These are phyloP conservation scores for Tychaedon coryphoeus DNA, from an alignment of 2,113 vertebrate genomes.

Conservation along the genomic window DNA sequence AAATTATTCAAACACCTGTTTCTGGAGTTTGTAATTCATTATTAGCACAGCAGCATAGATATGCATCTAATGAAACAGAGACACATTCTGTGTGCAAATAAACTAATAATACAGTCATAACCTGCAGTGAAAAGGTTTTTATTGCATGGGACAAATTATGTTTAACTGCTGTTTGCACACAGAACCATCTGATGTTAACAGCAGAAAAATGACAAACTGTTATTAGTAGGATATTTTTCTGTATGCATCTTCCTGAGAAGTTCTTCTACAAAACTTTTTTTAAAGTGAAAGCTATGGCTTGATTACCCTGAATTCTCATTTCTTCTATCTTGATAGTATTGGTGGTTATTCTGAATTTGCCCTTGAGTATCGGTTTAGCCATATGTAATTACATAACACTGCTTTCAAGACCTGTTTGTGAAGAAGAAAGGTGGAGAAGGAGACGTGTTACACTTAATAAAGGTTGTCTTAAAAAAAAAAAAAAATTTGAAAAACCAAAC, in stretches of 20 bases:
- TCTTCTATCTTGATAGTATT: neutral
- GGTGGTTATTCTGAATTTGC: neutral
- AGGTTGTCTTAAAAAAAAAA: neutral
- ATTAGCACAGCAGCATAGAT: neutral
- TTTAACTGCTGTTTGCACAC: neutral
- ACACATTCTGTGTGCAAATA: neutral
- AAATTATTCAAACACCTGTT: neutral
- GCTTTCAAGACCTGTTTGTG: neutral
- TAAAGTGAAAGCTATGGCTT: neutral
- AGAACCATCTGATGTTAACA: neutral
- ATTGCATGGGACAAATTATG: neutral
- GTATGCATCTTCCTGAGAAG: neutral
- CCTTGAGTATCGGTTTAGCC: accelerated
- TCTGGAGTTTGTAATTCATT: neutral
- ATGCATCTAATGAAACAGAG: neutral
- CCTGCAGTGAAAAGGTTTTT: neutral
- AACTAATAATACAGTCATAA: neutral
- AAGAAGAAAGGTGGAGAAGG: neutral
- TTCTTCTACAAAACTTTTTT: neutral
- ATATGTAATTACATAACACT: neutral
- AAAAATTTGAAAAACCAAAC: neutral
- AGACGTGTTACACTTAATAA: neutral
- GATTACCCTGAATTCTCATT: neutral
- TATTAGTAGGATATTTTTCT: neutral
- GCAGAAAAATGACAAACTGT: neutral